phyloP scores from a whole-genome alignment of 1,140 invertebrate genomes.

The Leptinotarsa lineolata region DNA sequence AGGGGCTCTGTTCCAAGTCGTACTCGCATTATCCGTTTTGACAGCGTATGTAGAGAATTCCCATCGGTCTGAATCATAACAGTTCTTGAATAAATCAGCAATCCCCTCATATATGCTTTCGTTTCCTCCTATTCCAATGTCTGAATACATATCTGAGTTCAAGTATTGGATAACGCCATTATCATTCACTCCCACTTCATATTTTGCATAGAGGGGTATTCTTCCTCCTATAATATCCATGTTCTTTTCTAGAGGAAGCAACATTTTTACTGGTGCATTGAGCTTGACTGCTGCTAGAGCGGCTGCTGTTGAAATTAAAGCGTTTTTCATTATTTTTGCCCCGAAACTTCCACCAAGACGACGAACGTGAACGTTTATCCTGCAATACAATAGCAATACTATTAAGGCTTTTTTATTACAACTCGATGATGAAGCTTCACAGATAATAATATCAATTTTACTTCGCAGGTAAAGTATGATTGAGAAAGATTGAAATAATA shows the following conservation, averaged over 20 bases:
- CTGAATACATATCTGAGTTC: slow-evolving; percentile 49
- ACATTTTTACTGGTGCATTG: slow-evolving; percentile 63
- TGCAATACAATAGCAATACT: slow-evolving; percentile 11
- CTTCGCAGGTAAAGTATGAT: not conserved
- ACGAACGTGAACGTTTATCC: slow-evolving; percentile 62
- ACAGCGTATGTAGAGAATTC: slow-evolving; percentile 33
- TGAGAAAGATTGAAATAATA: too few relatives aligned
- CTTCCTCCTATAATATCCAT: slow-evolving; percentile 67
- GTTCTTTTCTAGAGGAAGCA: slow-evolving; percentile 66
- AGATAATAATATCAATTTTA: not conserved
- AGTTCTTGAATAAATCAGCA: slow-evolving; percentile 27
- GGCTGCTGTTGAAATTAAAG: slow-evolving; percentile 59
- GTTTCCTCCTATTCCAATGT: slow-evolving; percentile 35
- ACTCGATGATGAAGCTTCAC: not conserved
- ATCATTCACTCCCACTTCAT: slow-evolving; percentile 71
- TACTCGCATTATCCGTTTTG: slow-evolving; percentile 33
- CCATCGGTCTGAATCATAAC: slow-evolving; percentile 29
- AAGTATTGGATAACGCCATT: slow-evolving; percentile 71
- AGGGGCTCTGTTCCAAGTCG: slow-evolving; percentile 36
- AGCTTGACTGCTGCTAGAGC: slow-evolving; percentile 63
- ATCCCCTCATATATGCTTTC: slow-evolving; percentile 28
- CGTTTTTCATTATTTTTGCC: slow-evolving; percentile 62
- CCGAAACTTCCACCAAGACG: slow-evolving; percentile 76
- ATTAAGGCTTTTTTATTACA: too few relatives aligned
- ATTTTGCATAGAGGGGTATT: slow-evolving; percentile 60